phyloP scores from a whole-genome alignment of 2,113 vertebrate genomes.

The Lanius ludovicianus region DNA sequence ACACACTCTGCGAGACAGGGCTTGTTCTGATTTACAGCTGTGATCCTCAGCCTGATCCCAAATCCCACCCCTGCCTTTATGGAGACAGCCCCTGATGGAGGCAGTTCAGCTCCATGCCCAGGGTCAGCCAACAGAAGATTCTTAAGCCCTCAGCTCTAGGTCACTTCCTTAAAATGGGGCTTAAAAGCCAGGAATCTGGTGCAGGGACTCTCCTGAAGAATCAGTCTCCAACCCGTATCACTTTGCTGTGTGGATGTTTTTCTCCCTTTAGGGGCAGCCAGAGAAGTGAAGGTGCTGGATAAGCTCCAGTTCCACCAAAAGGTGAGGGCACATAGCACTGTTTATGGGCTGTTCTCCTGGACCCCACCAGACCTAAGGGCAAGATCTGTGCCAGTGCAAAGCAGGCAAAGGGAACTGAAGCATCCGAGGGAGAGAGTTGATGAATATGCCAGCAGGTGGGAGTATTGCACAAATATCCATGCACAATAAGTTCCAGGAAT shows the following conservation, averaged over 20 bases:
- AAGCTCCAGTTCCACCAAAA: neutral
- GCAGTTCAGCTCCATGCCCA: neutral
- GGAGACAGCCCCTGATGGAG: neutral
- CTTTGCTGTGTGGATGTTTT: neutral
- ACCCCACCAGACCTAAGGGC: neutral
- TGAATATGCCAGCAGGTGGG: neutral
- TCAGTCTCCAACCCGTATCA: accelerated
- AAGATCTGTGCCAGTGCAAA: neutral
- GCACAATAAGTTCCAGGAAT: neutral
- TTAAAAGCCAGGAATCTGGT: neutral
- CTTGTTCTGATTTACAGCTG: neutral
- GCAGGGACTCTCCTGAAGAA: neutral
- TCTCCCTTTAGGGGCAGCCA: neutral
- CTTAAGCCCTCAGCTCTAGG: neutral
- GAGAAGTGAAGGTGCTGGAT: neutral
- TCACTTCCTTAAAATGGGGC: neutral
- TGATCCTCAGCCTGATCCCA: neutral
- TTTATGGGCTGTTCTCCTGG: neutral
- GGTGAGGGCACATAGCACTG: neutral
- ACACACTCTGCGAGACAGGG: neutral
- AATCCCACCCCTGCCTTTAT: neutral
- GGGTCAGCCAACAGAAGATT: neutral
- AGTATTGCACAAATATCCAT: neutral
- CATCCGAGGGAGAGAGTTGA: neutral
- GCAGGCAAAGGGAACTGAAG: neutral